These are phyloP conservation scores for Fistularia tabacaria DNA, from an alignment of 2,797 vertebrate genomes.

Conservation along the genomic window DNA sequence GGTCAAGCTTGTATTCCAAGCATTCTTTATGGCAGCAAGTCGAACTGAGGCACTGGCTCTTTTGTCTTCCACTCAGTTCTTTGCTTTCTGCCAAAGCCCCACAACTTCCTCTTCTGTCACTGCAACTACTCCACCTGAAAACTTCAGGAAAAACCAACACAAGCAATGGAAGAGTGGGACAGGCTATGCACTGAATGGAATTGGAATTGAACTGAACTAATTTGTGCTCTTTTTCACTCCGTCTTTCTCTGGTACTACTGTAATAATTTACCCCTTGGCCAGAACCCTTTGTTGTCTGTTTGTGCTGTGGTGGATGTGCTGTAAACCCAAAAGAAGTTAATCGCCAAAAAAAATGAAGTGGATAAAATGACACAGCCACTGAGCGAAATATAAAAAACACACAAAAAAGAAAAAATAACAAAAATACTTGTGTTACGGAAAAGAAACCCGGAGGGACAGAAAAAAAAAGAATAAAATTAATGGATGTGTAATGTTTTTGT, in stretches of 20 bases:
- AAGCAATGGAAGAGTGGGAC: constrained; percentile 18
- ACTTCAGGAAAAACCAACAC: constrained; percentile 6
- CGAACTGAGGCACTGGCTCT: constrained; percentile 30
- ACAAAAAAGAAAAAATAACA: constrained; percentile 33
- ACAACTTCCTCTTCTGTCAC: constrained; percentile 15
- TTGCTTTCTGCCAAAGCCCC: constrained; percentile 1
- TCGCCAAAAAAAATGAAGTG: constrained; percentile 3
- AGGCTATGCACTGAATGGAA: constrained; percentile 33
- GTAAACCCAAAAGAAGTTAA: constrained; percentile 67
- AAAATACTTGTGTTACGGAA: constrained; percentile 33
- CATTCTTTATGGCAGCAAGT: constrained; percentile 24
- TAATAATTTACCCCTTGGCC: constrained; percentile 70
- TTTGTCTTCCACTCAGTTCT: constrained; percentile 20
- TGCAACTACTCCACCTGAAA: constrained; percentile 18
- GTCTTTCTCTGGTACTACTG: constrained; percentile 57
- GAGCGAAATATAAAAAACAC: constrained; percentile 46
- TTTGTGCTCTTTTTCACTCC: constrained; percentile 19
- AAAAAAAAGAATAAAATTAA: constrained; percentile 38
- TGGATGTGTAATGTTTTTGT: constrained; percentile 57
- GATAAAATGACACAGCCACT: constrained; percentile 38
- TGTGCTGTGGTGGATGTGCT: constrained; percentile 78
- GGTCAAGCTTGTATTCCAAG: constrained; percentile 38
- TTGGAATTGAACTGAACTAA: constrained; percentile 34
- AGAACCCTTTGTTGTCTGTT: constrained; percentile 72
- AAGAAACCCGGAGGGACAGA: constrained; percentile 35